Evolutionary conservation across 2,888 invertebrate genomes (phyloP), one percentile per base, ranked within the genome.

Genomic region (Bugula neritina): DNA sequence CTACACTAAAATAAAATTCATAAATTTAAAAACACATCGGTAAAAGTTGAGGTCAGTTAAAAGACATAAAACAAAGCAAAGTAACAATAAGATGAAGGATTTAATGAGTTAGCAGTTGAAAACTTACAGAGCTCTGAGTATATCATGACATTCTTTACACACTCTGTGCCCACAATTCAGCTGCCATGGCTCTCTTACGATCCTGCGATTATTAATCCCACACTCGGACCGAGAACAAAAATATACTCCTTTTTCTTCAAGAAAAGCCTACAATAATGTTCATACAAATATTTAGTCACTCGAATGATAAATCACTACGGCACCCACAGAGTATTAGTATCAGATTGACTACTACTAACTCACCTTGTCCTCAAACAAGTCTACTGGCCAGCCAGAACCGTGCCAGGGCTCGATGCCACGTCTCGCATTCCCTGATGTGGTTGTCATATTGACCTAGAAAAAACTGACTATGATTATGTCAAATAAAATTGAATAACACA

Each of bases 141-240:
- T 5, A 43, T 43, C 17, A 43, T 43, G 71, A 72, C 78, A 79
- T 23, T 70, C 52, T 54, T 74, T 75, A 72, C 80, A 80, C 71
- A 79, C 78, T 58, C 80, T 74, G 71, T 80, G 80, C 57, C 80
- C 80, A 73, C 80, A 80, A 31, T 72, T 75, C 35, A 77, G 75
- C 73, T 80, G 80, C 3, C 78, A 72, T 5, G 80, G 80, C 3
- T 78, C 77, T 35, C 78, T 21, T 25, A 23, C 23, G 23, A 57
- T 25, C 23, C 57, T 57, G 3, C 23, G n/a, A 25, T 27, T 27
- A 63, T 13, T n/a, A 3, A 13, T 63, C 5, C 63, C 63, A 27
- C 63, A 63, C 27, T 31, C 63, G 2, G 27, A 5, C 10, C 63
- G 29, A 17, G 29, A 27, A 27, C 63, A 63, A 10, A 63, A 10